These are phyloP conservation scores for Cydia splendana DNA, from an alignment of 1,140 invertebrate genomes.

Conservation along the genomic window DNA sequence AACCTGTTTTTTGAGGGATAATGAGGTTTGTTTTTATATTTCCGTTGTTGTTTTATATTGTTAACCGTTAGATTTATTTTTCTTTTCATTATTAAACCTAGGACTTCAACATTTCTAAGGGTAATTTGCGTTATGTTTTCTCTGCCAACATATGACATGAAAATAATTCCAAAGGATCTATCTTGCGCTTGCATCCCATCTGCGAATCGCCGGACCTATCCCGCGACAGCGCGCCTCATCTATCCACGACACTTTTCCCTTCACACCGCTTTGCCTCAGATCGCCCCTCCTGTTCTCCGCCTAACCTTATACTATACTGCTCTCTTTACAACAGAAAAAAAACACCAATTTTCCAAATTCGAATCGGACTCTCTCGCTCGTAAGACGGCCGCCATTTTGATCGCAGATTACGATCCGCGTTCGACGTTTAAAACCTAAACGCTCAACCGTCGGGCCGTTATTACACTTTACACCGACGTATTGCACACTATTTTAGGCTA, in stretches of 20 bases:
- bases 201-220: constrained; percentile 52
- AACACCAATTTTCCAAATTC: constrained; percentile 79
- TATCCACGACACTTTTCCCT: constrained; percentile 65
- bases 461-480: constrained; percentile 58
- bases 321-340: constrained; percentile 77
- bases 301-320: constrained; percentile 78
- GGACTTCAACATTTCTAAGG: no score
- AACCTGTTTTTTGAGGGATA: no score
- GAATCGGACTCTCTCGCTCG: constrained; percentile 74
- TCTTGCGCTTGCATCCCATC: not conserved
- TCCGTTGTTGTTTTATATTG: no score
- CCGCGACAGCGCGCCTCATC: constrained; percentile 40
- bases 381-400: constrained; percentile 79
- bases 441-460: constrained; percentile 51
- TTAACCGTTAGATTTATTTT: no score
- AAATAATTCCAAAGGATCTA: not conserved
- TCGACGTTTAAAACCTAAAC: constrained; percentile 71
- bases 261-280: constrained; percentile 74
- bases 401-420: constrained; percentile 72
- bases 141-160: no score
- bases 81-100: no score
- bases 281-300: constrained; percentile 63
- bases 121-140: no score
- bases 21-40: no score
- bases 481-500: constrained; percentile 73